Conservation (phyloP, 2,797 vertebrate genomes). For the Rhyacichthys aspro region DNA sequence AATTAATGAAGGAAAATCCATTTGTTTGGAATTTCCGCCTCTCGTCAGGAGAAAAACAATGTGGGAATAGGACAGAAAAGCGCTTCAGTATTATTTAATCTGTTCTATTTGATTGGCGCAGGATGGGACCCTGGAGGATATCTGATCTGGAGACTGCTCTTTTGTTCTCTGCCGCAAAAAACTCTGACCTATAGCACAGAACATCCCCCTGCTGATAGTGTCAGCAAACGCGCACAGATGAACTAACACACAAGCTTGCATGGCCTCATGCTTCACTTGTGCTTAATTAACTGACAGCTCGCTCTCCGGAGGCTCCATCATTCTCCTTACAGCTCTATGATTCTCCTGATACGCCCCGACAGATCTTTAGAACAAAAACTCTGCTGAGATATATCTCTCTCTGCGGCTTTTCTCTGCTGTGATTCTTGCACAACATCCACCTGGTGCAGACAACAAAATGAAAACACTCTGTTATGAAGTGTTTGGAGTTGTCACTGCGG, state of each 20-base stretch:
- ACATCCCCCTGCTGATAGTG: slow-evolving; percentile 27
- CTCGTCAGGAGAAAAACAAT: slow-evolving; percentile 38
- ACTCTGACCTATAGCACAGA: slow-evolving; percentile 39
- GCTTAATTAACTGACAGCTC: slow-evolving; percentile 63
- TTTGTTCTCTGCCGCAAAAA: slow-evolving; percentile 26
- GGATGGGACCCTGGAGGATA: slow-evolving; percentile 9
- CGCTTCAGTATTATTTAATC: background rate
- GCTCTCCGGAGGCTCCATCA: slow-evolving; percentile 53
- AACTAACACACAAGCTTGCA: background rate
- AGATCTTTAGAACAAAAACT: slow-evolving; percentile 19
- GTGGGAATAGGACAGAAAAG: background rate
- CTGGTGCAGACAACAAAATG: background rate
- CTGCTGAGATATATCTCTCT: slow-evolving; percentile 13
- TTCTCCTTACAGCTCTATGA: slow-evolving; percentile 32
- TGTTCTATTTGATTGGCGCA: background rate
- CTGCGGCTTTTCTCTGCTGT: slow-evolving; percentile 21
- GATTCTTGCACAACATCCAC: slow-evolving; percentile 23
- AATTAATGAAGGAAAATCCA: slow-evolving; percentile 64
- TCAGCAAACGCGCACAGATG: slow-evolving; percentile 26
- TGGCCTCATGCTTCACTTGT: slow-evolving; percentile 24
- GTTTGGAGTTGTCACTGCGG: too few species aligned
- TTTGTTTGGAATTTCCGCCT: slow-evolving; percentile 45
- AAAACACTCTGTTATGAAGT: slow-evolving; percentile 10
- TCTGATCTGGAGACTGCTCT: slow-evolving; percentile 16
- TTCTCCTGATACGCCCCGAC: slow-evolving; percentile 30